A percentile compares a stretch with the other conserved stretches of the same genome.
phyloP scores from a whole-genome alignment of 2,113 vertebrate genomes.

The Apteryx mantelli region DNA sequence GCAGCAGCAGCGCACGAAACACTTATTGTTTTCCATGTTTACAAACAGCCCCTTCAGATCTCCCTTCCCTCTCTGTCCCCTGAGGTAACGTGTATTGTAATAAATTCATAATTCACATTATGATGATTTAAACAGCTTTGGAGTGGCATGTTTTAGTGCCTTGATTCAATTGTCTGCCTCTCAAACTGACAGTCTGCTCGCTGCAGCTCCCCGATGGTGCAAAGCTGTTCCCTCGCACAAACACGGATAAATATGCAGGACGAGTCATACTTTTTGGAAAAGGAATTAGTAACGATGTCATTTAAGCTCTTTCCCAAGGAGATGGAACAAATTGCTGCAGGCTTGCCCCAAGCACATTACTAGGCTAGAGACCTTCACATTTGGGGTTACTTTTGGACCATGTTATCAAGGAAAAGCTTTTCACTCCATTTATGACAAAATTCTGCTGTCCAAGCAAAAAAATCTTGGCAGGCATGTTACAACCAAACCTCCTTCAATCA shows the following conservation, averaged over 20 bases:
- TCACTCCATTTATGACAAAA: not conserved
- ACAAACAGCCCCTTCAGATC: constrained; percentile 75
- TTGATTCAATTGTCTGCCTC: constrained; percentile 73
- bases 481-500: not conserved
- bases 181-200: constrained; percentile 49
- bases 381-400: not conserved
- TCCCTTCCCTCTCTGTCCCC: constrained; percentile 67
- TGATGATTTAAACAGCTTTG: constrained; percentile 74
- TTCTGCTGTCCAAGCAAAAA: not conserved
- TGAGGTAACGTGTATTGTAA: constrained; percentile 63
- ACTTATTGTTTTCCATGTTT: constrained; percentile 70
- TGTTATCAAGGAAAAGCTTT: not conserved
- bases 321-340: not conserved
- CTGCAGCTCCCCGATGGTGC: constrained; percentile 33
- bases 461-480: not conserved
- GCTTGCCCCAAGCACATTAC: fast-evolving
- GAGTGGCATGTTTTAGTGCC: constrained; percentile 74
- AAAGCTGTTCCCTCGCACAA: constrained; percentile 34
- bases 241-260: not conserved
- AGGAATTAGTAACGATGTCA: not conserved
- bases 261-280: not conserved
- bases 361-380: not conserved
- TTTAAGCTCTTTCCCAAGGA: not conserved
- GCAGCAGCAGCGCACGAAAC: not conserved
- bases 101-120: constrained; percentile 74